These are phyloP conservation scores for Eupsilia transversa DNA, from an alignment of 2,888 invertebrate genomes.

Conservation along the genomic window DNA sequence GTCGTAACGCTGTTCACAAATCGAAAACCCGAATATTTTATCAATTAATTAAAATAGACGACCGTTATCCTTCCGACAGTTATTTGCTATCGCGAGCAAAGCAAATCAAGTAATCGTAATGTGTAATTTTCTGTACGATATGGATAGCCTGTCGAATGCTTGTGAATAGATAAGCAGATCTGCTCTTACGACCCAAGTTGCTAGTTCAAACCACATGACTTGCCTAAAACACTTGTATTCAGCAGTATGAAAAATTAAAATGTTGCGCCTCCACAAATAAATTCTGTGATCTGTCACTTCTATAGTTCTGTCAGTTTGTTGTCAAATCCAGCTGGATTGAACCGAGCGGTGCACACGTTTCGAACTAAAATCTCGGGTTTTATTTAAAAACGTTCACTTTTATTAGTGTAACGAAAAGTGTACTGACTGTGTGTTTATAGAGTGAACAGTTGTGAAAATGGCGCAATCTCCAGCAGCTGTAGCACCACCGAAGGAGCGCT, in stretches of 20 bases:
- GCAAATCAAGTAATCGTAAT: too few species aligned
- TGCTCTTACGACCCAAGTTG: neutral
- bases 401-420: constrained; percentile 34
- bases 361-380: constrained; percentile 6
- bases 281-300: neutral
- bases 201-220: neutral
- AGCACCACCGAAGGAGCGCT: constrained; percentile 81
- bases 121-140: too few species aligned
- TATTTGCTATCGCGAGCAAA: too few species aligned
- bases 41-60: too few species aligned
- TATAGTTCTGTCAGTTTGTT: constrained; percentile 22
- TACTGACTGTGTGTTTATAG: constrained; percentile 40
- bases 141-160: too few species aligned
- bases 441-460: constrained; percentile 71
- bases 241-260: neutral
- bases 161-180: too few species aligned
- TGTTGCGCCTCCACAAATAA: neutral
- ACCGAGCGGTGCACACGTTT: constrained; percentile 33
- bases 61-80: too few species aligned
- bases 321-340: constrained; percentile 44
- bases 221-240: constrained; percentile 24
- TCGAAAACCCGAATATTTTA: too few species aligned
- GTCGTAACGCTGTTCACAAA: too few species aligned
- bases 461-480: constrained; percentile 73
- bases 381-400: constrained; percentile 2